These are phyloP conservation scores for Drosophila kepulauana DNA, from an alignment of 1,140 invertebrate genomes.

Conservation along the genomic window DNA sequence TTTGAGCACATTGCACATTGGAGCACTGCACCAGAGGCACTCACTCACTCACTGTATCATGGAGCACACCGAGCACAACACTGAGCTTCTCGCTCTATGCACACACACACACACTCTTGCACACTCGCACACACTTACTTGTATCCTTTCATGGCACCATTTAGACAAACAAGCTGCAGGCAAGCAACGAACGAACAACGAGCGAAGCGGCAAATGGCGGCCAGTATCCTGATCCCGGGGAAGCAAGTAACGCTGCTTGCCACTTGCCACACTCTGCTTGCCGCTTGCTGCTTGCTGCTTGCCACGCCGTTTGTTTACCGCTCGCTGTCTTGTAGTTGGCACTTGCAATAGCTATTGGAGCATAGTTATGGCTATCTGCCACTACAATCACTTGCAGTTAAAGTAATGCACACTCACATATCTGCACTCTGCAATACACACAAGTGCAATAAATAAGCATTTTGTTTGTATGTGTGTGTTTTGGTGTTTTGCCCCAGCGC, in stretches of 20 bases:
- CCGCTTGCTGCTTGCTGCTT: not conserved
- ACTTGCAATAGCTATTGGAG: conserved; percentile 36
- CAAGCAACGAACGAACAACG: conserved; percentile 32
- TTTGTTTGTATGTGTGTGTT: conserved; percentile 26
- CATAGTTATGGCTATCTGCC: conserved; percentile 53
- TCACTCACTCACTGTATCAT: conserved; percentile 27
- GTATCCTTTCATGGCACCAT: conserved; percentile 34
- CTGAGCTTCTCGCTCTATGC: conserved; percentile 14
- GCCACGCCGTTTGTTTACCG: conserved; percentile 45
- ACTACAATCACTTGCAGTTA: conserved; percentile 75
- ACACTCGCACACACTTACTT: conserved; percentile 1
- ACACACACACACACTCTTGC: not conserved
- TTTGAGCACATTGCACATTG: conserved; percentile 38
- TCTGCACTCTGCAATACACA: conserved; percentile 50
- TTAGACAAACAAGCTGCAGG: conserved; percentile 60
- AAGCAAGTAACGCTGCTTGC: conserved; percentile 12
- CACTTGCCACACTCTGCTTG: not conserved
- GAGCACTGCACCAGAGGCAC: conserved; percentile 55
- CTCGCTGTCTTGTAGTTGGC: conserved; percentile 52
- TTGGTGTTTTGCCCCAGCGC: conserved; percentile 40
- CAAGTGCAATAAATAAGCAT: conserved; percentile 75
- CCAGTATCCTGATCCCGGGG: conserved; percentile 43
- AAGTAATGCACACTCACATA: conserved; percentile 46
- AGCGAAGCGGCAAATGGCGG: conserved; percentile 40
- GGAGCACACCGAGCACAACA: not conserved